phyloP scores from a whole-genome alignment of 2,888 invertebrate genomes.

The Blastobasis adustella region DNA sequence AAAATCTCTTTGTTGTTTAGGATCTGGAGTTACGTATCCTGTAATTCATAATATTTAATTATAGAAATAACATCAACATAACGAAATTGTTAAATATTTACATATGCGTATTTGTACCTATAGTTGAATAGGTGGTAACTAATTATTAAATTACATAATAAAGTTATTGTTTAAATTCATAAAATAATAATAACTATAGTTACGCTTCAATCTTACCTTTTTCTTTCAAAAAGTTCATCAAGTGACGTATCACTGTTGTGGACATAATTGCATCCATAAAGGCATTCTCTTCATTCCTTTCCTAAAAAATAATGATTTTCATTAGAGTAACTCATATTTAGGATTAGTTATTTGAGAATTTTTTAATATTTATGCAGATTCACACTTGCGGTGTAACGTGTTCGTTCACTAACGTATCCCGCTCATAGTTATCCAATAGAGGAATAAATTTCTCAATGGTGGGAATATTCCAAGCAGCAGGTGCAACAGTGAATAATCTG shows the following conservation, averaged over 20 bases:
- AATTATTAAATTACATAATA: too few species aligned
- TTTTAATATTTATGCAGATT: background rate
- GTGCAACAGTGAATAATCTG: slow-evolving; percentile 80
- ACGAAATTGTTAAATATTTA: background rate
- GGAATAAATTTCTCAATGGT: slow-evolving; percentile 83
- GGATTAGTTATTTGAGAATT: background rate
- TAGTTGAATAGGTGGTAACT: too few species aligned
- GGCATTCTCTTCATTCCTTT: slow-evolving; percentile 84
- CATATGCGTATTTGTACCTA: too few species aligned
- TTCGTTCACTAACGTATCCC: slow-evolving; percentile 83
- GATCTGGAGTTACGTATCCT: slow-evolving; percentile 78
- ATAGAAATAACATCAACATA: background rate
- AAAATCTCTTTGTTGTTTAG: slow-evolving; percentile 81
- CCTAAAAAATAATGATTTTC: slow-evolving; percentile 44
- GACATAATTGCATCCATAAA: slow-evolving; percentile 86
- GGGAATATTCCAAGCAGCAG: slow-evolving; percentile 77
- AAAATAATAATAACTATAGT: too few species aligned
- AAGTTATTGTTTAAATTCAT: too few species aligned
- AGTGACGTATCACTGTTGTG: slow-evolving; percentile 83
- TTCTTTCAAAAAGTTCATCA: slow-evolving; percentile 79
- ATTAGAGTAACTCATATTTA: background rate
- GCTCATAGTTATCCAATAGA: slow-evolving; percentile 90
- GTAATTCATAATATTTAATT: slow-evolving; percentile 14
- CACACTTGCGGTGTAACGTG: slow-evolving; percentile 79
- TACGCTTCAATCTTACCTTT: slow-evolving; percentile 57